Percentiles rank a stretch among this genome's conserved stretches.
Conservation (phyloP, 1,140 invertebrate species). For the Aphis gossypii region DNA sequence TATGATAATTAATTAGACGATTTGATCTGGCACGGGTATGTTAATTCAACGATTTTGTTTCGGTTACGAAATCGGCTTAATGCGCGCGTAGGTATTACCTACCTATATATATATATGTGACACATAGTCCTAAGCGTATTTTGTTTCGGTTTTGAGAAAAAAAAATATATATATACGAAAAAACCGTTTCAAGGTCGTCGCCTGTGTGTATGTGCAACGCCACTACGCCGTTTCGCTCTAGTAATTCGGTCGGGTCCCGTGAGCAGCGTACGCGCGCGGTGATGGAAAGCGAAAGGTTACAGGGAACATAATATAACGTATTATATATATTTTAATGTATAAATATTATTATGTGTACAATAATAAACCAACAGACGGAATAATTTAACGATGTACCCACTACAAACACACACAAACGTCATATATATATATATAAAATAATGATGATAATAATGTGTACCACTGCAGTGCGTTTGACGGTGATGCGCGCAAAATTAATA, state of each 20-base stretch:
- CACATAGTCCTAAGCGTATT: neutral
- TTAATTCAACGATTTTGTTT: conserved; percentile 45
- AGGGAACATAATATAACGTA: neutral
- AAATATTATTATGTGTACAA: neutral
- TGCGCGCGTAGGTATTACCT: neutral
- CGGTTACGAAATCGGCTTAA: conserved; percentile 36
- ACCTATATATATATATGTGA: neutral
- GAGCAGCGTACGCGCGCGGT: neutral
- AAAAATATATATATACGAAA: conserved; percentile 25
- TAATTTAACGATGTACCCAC: neutral
- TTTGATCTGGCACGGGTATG: conserved; percentile 39
- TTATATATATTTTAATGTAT: neutral
- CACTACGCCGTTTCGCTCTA: conserved; percentile 45
- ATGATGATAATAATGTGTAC: neutral
- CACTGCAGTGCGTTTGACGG: neutral
- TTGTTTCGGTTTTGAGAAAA: conserved; percentile 15
- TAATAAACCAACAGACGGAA: neutral
- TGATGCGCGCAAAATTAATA: neutral
- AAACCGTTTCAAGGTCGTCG: conserved; percentile 51
- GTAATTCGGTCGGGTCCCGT: conserved; percentile 34
- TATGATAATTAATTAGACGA: conserved; percentile 46
- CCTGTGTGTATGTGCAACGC: conserved; percentile 25
- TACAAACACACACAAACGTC: too few species aligned
- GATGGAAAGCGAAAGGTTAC: conserved; percentile 51
- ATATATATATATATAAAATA: neutral